phyloP scores from a whole-genome alignment of 2,888 invertebrate genomes.

The Rambutsinella grinnellia region DNA sequence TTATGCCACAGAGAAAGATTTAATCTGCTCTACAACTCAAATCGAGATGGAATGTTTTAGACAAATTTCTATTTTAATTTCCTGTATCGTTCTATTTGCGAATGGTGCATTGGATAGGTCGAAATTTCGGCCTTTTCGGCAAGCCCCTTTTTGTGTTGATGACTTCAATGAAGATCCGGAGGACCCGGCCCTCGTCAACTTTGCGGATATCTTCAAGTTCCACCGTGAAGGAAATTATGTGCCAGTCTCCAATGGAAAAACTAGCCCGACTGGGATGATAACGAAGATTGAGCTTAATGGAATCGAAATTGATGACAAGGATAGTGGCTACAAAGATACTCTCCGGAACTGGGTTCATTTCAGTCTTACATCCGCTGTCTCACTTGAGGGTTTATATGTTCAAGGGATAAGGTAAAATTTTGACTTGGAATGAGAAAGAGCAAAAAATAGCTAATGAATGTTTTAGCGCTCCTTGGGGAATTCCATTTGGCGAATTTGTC shows the following conservation, averaged over 20 bases:
- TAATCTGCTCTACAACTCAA: too few relatives aligned
- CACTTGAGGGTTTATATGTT: conserved; percentile 22
- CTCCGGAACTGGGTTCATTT: conserved; percentile 28
- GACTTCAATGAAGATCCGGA: not conserved
- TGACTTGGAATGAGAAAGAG: not conserved
- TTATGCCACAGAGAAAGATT: too few relatives aligned
- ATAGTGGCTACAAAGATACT: not conserved
- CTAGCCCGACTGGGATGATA: conserved; percentile 24
- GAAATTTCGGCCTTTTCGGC: too few relatives aligned
- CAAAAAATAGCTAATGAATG: too few relatives aligned
- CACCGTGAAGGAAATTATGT: not conserved
- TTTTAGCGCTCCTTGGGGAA: conserved; percentile 19
- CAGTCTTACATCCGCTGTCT: not conserved
- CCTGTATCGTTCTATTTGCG: too few relatives aligned
- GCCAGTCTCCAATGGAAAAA: conserved; percentile 7
- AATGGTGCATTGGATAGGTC: too few relatives aligned
- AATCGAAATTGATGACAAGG: not conserved
- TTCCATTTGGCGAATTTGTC: conserved; percentile 36
- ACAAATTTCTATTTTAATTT: too few relatives aligned
- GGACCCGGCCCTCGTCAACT: not conserved
- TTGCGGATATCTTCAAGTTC: conserved; percentile 2
- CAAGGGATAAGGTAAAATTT: conserved; percentile 20
- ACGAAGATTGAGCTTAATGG: conserved; percentile 1
- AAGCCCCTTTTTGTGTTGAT: conserved; percentile 28
- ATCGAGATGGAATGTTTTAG: too few relatives aligned